Conservation (phyloP, 2,113 vertebrate species). For the Xiphias gladius region DNA sequence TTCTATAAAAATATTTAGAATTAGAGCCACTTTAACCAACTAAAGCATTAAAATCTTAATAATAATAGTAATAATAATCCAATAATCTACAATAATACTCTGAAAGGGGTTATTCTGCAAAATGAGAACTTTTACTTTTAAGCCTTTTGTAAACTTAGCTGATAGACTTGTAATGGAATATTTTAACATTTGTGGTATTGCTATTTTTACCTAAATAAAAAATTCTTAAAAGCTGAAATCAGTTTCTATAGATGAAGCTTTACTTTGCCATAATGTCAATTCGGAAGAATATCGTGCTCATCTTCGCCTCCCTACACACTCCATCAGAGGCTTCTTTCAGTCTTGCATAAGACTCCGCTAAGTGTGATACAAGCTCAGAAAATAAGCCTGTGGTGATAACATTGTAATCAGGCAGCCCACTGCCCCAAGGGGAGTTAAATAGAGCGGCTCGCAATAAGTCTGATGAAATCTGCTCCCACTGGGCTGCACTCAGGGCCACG, state of each 20-base stretch:
- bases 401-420: slow-evolving; percentile 46
- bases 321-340: not conserved
- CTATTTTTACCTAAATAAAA: not conserved
- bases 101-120: not conserved
- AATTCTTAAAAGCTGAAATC: not conserved
- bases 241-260: not conserved
- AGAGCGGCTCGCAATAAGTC: slow-evolving; percentile 44
- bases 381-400: slow-evolving; percentile 41
- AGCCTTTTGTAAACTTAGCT: not conserved
- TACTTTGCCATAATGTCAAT: not conserved
- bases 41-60: no score
- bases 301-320: not conserved
- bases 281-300: not conserved
- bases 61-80: no score
- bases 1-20: no score
- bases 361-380: no score
- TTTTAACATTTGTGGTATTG: not conserved
- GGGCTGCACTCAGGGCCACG: slow-evolving; percentile 9
- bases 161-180: not conserved
- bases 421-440: slow-evolving; percentile 41
- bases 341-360: not conserved
- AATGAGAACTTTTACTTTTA: not conserved
- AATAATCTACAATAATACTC: not conserved
- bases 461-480: slow-evolving; percentile 53
- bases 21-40: no score